Evolutionary conservation across 2,888 invertebrate species (phyloP), one percentile per base, ranked within the genome.

Genomic region (Sialis fuliginosa): DNA sequence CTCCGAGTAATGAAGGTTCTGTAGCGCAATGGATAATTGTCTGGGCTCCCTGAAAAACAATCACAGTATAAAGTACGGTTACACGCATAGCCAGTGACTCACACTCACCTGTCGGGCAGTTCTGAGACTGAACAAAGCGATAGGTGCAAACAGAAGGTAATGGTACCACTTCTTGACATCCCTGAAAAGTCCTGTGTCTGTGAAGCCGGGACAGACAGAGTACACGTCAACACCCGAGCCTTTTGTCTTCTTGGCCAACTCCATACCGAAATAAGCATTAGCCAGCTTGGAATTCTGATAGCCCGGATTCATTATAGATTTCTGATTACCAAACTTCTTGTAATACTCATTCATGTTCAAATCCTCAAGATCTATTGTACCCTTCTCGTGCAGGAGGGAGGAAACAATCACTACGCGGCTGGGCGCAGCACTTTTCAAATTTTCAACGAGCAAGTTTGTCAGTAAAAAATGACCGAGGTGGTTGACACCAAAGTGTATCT

Each of bases 381-480:
- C 86, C 48, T 70, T 70, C 60, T 83, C 79, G 57, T 84, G 77
- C 6, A 86, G 65, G 10, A 73, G 69, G 1, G 86, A 87, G 3
- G 84, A 74, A 1, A 87, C 74, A 31, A 84, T 66, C 12, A 87
- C 75, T 50, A 87, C 69, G 60, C 85, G 79, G 67, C 80, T 79
- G 1, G 77, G 76, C 37, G 75, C 67, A 33, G 74, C 76, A 51
- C 69, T 67, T 58, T 77, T 77, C 50, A 87, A 60, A 35, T 71
- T 66, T 44, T 84, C 79, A 47, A 86, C 56, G 7, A 92, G 67
- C 49, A 88, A 65, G 56, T 80, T 79, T 2, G 89, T 89, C n/a
- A 93, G 67, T 46, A 87, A 70, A 61, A 89, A 92, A 59, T 90
- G 92, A 0, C 86, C 87, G 50, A 90, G 66, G 59, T 89, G 82